Evolutionary conservation across 1,140 invertebrate species (phyloP).

Genomic region (Philaenus spumarius): DNA sequence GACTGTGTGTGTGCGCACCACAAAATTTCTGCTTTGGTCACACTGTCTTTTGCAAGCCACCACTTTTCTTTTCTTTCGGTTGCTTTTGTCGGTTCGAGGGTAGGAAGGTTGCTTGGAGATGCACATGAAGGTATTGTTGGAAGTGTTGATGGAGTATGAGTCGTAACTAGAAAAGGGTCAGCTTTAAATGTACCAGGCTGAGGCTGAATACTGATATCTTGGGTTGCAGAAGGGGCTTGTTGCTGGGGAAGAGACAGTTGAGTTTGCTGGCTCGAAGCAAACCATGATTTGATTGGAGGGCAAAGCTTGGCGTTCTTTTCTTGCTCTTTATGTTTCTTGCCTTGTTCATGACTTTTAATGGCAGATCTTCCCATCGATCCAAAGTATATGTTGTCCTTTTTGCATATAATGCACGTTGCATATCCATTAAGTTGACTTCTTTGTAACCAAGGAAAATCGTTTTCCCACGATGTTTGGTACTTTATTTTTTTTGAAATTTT

Average conservation of each 20-base stretch:
- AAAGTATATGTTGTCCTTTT: conserved; percentile 1
- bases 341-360: not conserved
- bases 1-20: conserved; percentile 21
- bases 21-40: conserved; percentile 27
- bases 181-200: conserved; percentile 4
- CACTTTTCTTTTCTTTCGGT: not conserved
- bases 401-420: not conserved
- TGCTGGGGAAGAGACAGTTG: not conserved
- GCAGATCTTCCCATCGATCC: not conserved
- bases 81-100: not conserved
- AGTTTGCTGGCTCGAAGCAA: not conserved
- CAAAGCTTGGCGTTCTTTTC: not conserved
- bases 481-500: not conserved
- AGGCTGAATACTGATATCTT: no score
- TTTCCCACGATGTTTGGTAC: not conserved
- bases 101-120: conserved; percentile 1
- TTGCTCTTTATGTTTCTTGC: not conserved
- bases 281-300: not conserved
- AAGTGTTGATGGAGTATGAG: not conserved
- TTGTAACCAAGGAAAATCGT: not conserved
- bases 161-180: not conserved
- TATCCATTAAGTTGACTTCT: not conserved
- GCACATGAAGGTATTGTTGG: not conserved
- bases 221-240: no score
- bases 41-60: conserved; percentile 16